phyloP scores from a whole-genome alignment of 2,888 invertebrate genomes.

The Liopterus haemorrhoidalis region DNA sequence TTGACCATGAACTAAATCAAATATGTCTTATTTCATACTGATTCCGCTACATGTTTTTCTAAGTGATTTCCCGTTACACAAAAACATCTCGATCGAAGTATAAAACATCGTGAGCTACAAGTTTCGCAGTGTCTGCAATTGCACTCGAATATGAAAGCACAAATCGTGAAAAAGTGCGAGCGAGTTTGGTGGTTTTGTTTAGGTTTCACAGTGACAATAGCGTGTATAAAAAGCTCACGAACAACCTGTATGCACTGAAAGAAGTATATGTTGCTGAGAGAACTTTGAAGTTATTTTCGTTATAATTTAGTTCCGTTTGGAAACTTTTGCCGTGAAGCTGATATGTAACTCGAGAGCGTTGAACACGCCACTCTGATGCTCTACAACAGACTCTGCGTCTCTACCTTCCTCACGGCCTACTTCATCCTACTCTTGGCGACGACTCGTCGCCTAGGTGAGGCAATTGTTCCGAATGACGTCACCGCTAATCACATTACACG shows the following conservation, averaged over 20 bases:
- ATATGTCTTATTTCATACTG: no score
- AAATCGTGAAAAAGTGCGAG: no score
- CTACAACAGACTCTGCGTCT: not conserved
- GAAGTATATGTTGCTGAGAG: conserved; percentile 33
- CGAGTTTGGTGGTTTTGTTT: no score
- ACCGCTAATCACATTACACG: conserved; percentile 51
- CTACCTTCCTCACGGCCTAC: not conserved
- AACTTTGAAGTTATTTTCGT: conserved; percentile 41
- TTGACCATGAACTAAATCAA: no score
- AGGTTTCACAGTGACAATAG: no score
- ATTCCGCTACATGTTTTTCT: no score
- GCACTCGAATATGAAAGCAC: no score
- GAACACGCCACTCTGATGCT: not conserved
- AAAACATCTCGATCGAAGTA: no score
- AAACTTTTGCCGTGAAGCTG: conserved; percentile 27
- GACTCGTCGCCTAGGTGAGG: conserved; percentile 44
- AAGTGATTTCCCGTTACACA: no score
- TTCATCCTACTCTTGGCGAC: not conserved
- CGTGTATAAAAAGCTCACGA: no score
- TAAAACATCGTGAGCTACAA: no score
- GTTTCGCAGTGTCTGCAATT: no score
- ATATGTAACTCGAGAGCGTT: conserved; percentile 15
- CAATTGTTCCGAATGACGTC: conserved; percentile 52
- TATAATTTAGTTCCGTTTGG: conserved; percentile 42
- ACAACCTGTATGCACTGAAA: conserved; percentile 32